Evolutionary conservation across 1,140 invertebrate genomes (phyloP).

Genomic region (Conus ventricosus): DNA sequence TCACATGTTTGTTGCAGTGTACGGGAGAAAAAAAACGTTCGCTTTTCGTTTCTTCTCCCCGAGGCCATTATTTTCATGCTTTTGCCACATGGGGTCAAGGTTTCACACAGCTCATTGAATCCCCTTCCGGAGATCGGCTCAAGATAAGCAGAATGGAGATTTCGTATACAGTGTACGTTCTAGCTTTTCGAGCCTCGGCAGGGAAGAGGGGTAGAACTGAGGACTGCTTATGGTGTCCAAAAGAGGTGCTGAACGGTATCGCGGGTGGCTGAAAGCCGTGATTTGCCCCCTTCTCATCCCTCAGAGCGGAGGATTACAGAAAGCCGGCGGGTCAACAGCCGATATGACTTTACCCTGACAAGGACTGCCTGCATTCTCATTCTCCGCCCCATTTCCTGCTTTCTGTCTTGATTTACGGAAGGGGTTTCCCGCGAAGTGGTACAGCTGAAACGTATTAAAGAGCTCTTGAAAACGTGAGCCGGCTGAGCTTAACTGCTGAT

Average conservation of each 20-base stretch:
- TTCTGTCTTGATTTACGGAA: background rate
- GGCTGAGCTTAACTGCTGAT: no score
- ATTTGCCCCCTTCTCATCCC: slow-evolving; percentile 1
- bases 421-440: no score
- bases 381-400: background rate
- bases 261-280: background rate
- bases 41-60: background rate
- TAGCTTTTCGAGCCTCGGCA: background rate
- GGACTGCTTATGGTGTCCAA: background rate
- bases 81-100: background rate
- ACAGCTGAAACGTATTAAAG: no score
- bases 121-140: background rate
- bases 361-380: no score
- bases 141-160: background rate
- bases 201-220: background rate
- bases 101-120: background rate
- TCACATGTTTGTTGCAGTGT: background rate
- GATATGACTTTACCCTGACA: background rate
- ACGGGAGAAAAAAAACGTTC: no score
- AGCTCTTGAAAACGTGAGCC: no score
- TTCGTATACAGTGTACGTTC: background rate
- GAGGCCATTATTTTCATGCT: background rate
- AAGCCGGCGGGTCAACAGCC: background rate
- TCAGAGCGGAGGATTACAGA: background rate
- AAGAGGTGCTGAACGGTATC: background rate